phyloP scores from a whole-genome alignment of 2,888 invertebrate genomes.

The Noctua pronuba region DNA sequence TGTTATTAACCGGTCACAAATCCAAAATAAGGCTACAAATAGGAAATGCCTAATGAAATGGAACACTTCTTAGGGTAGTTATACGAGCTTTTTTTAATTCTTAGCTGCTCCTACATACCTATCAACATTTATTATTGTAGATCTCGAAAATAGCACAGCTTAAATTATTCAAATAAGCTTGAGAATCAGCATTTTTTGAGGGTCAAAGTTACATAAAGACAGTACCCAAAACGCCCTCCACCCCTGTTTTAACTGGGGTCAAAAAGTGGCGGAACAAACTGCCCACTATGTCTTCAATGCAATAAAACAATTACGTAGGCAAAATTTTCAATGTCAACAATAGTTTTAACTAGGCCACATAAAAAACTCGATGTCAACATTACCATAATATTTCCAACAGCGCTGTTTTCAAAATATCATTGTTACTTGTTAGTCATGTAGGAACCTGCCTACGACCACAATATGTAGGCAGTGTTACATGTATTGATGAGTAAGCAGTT shows the following conservation, averaged over 20 bases:
- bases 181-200: no score
- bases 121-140: no score
- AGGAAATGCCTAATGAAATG: not conserved
- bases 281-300: not conserved
- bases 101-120: no score
- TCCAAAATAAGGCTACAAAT: not conserved
- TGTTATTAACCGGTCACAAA: no score
- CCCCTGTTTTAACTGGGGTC: not conserved
- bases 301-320: not conserved
- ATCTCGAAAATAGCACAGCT: no score
- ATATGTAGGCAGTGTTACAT: constrained; percentile 34
- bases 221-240: not conserved
- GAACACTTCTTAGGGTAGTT: no score
- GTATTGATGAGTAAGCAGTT: constrained; percentile 51
- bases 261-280: not conserved
- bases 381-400: constrained; percentile 8
- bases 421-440: constrained; percentile 38
- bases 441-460: constrained; percentile 19
- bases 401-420: constrained; percentile 7
- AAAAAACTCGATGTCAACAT: constrained; percentile 24
- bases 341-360: constrained; percentile 27
- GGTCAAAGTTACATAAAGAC: not conserved
- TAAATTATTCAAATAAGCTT: no score
- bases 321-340: constrained; percentile 27
- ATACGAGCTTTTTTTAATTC: no score